phyloP scores from a whole-genome alignment of 2,888 invertebrate species.

The Kuschelorhynchus macadamiae region DNA sequence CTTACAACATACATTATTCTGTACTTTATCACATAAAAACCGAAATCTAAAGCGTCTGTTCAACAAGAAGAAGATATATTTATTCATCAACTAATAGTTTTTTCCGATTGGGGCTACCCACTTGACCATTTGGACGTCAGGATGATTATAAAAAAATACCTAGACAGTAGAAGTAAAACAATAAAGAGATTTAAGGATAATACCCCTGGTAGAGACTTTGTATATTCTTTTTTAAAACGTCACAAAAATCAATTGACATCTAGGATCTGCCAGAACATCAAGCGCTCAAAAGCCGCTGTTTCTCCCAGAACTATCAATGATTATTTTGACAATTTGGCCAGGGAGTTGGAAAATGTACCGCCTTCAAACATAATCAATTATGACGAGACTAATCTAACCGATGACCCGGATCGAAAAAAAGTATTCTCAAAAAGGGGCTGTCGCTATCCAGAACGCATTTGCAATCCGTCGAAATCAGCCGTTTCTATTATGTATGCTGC shows the following conservation, averaged over 20 bases:
- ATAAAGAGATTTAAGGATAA: constrained; percentile 24
- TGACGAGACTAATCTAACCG: constrained; percentile 49
- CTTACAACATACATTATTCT: too few species aligned
- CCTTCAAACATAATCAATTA: constrained; percentile 35
- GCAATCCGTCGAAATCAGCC: constrained; percentile 15
- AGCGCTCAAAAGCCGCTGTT: constrained; percentile 42
- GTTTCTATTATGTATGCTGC: constrained; percentile 16
- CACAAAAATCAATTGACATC: too few species aligned
- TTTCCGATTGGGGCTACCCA: not conserved
- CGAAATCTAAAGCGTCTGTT: constrained; percentile 22
- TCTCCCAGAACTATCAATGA: constrained; percentile 32
- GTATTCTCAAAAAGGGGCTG: too few species aligned
- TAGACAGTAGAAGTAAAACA: constrained; percentile 29
- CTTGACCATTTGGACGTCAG: constrained; percentile 4
- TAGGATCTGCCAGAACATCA: constrained; percentile 38
- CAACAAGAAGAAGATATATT: constrained; percentile 16
- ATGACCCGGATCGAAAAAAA: constrained; percentile 31
- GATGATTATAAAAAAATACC: constrained; percentile 18
- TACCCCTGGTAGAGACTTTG: constrained; percentile 27
- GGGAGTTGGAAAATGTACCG: constrained; percentile 21
- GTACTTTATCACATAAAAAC: too few species aligned
- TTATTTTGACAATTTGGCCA: constrained; percentile 43
- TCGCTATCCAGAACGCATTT: constrained; percentile 8
- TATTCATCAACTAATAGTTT: constrained; percentile 1
- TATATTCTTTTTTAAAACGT: constrained; percentile 35